Evolutionary conservation across 2,888 invertebrate genomes (phyloP).

Genomic region (Scaptomyza caliginosa): DNA sequence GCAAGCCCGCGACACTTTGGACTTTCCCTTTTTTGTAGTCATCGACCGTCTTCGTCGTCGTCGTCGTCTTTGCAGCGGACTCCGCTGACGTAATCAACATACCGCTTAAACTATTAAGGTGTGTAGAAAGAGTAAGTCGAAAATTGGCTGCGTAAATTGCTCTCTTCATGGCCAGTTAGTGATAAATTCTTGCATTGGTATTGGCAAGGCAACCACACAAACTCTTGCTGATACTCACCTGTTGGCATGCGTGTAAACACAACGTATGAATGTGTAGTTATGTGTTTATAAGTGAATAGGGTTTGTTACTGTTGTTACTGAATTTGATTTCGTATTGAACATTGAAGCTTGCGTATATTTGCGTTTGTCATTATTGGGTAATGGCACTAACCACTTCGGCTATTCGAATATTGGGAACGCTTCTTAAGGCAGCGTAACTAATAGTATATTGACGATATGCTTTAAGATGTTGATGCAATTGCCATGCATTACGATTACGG

Average conservation of each 20-base stretch:
- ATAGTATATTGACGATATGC: conserved; percentile 21
- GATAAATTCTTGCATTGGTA: conserved; percentile 50
- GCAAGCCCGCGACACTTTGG: conserved; percentile 43
- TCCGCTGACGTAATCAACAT: conserved; percentile 67
- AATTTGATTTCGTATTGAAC: not conserved
- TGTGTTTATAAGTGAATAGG: conserved; percentile 29
- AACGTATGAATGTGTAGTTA: conserved; percentile 30
- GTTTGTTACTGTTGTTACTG: not conserved
- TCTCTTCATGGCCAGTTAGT: conserved; percentile 31
- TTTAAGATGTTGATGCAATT: conserved; percentile 19
- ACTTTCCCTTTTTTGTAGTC: conserved; percentile 73
- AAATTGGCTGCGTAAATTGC: conserved; percentile 59
- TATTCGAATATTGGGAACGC: conserved; percentile 41
- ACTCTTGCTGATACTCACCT: conserved; percentile 26
- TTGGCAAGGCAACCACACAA: not conserved
- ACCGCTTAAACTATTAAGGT: conserved; percentile 27
- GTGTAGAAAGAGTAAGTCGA: conserved; percentile 16
- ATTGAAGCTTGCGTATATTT: not conserved
- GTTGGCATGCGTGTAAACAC: conserved; percentile 69
- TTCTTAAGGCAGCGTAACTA: conserved; percentile 35
- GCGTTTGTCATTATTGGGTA: not conserved
- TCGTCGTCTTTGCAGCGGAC: conserved; percentile 15
- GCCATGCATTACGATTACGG: conserved; percentile 59
- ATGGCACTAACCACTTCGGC: not conserved
- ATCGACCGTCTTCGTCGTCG: conserved; percentile 21